A percentile compares a stretch with the other conserved stretches of the same genome.
These are phyloP conservation scores for Thinocorus orbignyianus DNA, from an alignment of 2,113 vertebrate genomes.

Conservation along the genomic window DNA sequence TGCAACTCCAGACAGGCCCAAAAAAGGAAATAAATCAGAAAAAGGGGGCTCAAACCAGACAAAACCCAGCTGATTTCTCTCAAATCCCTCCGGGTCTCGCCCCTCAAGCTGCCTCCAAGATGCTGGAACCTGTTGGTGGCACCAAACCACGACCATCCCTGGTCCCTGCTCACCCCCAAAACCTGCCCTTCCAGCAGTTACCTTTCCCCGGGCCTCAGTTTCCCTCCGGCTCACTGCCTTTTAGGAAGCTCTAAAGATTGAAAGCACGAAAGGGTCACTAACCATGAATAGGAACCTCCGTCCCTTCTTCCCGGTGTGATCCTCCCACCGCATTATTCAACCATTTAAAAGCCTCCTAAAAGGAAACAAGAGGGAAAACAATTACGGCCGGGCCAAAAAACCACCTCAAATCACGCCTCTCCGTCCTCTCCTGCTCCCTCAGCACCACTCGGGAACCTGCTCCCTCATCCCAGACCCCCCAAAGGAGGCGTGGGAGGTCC, in stretches of 20 bases:
- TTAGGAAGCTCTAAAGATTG: constrained; percentile 72
- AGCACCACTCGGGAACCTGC: background rate
- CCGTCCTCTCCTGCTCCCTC: background rate
- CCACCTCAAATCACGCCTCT: background rate
- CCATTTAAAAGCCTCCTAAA: constrained; percentile 70
- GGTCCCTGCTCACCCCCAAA: background rate
- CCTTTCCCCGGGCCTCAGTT: background rate
- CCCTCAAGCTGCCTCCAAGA: background rate
- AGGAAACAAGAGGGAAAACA: constrained; percentile 67
- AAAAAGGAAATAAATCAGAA: too few species aligned
- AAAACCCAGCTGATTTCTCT: background rate
- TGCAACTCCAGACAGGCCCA: too few species aligned
- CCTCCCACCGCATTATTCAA: constrained; percentile 70
- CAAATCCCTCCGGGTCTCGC: background rate
- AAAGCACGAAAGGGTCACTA: constrained; percentile 73
- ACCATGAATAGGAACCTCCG: constrained; percentile 67
- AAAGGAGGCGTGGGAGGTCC: background rate
- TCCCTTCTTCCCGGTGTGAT: constrained; percentile 64
- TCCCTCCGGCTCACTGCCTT: constrained; percentile 35
- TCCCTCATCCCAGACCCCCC: background rate
- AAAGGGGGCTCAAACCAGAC: background rate
- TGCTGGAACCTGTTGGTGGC: rapidly evolving
- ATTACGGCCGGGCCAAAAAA: constrained; percentile 18
- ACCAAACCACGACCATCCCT: rapidly evolving
- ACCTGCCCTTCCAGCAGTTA: background rate